These are phyloP conservation scores for Tinea semifulvella DNA, from an alignment of 2,888 invertebrate genomes.

Conservation along the genomic window DNA sequence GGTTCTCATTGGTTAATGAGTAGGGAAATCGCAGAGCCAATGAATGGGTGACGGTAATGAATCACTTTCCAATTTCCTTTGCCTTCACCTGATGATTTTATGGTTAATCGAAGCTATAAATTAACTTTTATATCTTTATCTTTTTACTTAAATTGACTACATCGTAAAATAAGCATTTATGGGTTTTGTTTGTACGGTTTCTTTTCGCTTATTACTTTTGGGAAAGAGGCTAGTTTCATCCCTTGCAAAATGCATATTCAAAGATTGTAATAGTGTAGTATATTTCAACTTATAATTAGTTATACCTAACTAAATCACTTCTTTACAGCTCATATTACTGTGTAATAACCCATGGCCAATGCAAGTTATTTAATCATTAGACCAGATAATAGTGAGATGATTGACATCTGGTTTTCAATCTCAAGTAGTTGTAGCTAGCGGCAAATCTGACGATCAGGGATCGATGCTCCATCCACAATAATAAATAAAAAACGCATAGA, in stretches of 20 bases:
- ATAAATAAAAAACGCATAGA: background rate
- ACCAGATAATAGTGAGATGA: constrained; percentile 11
- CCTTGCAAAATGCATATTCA: too few relatives aligned
- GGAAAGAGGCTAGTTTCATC: too few relatives aligned
- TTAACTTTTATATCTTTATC: too few relatives aligned
- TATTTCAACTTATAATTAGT: too few relatives aligned
- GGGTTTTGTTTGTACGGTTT: too few relatives aligned
- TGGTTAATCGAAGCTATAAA: constrained; percentile 2
- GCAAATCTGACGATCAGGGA: constrained; percentile 10
- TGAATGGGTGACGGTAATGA: constrained; percentile 25
- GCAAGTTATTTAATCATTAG: constrained; percentile 2
- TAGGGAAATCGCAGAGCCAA: constrained; percentile 2
- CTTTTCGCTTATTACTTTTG: too few relatives aligned
- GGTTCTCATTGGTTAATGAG: constrained; percentile 6
- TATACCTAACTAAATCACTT: too few relatives aligned
- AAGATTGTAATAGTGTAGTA: too few relatives aligned
- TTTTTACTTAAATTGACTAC: too few relatives aligned
- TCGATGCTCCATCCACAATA: constrained; percentile 1
- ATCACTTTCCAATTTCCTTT: constrained; percentile 36
- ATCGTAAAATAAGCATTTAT: too few relatives aligned
- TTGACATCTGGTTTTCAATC: constrained; percentile 12
- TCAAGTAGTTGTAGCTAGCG: constrained; percentile 11
- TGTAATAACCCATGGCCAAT: too few relatives aligned
- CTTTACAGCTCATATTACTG: too few relatives aligned
- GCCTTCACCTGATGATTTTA: constrained; percentile 9